These are phyloP conservation scores for Dryococelus australis DNA, from an alignment of 2,888 invertebrate genomes.

Conservation along the genomic window DNA sequence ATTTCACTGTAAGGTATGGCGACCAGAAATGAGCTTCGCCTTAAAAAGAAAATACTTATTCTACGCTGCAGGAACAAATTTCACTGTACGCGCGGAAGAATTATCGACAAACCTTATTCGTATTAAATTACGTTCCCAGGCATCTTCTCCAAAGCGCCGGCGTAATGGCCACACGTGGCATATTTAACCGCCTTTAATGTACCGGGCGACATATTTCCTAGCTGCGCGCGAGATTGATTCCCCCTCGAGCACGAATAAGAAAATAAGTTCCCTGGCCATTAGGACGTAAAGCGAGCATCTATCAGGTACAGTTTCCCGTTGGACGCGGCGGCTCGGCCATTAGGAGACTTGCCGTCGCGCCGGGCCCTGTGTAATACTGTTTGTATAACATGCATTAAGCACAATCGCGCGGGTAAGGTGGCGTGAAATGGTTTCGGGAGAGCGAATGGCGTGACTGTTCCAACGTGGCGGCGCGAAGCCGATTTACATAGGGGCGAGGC, in stretches of 20 bases:
- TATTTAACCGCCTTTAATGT: neutral
- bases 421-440: neutral
- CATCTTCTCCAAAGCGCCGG: neutral
- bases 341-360: neutral
- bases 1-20: too few species aligned
- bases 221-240: neutral
- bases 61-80: too few species aligned
- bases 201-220: neutral
- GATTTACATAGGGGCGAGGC: neutral
- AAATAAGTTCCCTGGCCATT: neutral
- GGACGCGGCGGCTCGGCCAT: neutral
- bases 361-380: neutral
- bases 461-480: neutral
- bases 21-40: too few species aligned
- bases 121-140: neutral
- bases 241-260: neutral
- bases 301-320: neutral
- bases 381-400: conserved; percentile 11
- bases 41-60: too few species aligned
- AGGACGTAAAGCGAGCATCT: neutral
- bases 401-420: neutral
- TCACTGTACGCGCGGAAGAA: too few species aligned
- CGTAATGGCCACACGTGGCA: neutral
- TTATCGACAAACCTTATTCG: neutral
- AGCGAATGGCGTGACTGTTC: neutral